Evolutionary conservation across 2,797 vertebrate genomes (phyloP).

Genomic region (Pangasius macronema): DNA sequence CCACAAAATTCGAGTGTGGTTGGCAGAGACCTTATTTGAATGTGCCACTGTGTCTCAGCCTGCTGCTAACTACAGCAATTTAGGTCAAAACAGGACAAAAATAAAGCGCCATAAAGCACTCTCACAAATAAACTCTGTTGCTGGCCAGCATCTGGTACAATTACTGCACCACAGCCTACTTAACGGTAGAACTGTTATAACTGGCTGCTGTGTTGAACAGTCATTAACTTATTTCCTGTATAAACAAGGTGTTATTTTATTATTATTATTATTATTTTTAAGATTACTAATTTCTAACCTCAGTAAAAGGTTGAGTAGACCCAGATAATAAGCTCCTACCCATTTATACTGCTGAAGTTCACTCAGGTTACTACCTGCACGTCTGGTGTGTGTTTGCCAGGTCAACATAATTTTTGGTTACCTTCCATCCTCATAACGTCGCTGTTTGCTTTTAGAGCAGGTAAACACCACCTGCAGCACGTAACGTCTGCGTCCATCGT

Average conservation of each 20-base stretch:
- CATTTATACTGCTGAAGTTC: neutral
- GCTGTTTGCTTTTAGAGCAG: conserved; percentile 47
- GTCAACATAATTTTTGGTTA: conserved; percentile 19
- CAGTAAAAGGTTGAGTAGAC: neutral
- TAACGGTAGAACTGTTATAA: neutral
- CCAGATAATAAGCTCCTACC: neutral
- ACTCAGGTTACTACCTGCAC: conserved; percentile 8
- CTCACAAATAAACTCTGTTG: neutral
- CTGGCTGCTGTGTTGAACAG: neutral
- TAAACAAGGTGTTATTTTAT: neutral
- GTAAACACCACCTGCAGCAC: conserved; percentile 38
- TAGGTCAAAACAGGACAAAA: conserved; percentile 20
- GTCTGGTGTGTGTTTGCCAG: conserved; percentile 14
- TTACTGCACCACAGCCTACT: neutral
- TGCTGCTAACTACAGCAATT: conserved; percentile 22
- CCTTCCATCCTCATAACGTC: conserved; percentile 3
- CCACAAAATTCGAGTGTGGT: conserved; percentile 5
- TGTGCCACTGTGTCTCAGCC: conserved; percentile 9
- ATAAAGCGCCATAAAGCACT: conserved; percentile 23
- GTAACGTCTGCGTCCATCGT: conserved; percentile 25
- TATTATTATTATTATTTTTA: neutral
- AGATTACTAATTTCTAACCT: neutral
- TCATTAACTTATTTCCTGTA: too few species aligned
- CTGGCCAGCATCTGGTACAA: neutral
- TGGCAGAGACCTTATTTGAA: conserved; percentile 11